Evolutionary conservation across 2,113 vertebrate genomes (phyloP), one percentile per base, ranked within the genome.

Genomic region (Rattus rattus): DNA sequence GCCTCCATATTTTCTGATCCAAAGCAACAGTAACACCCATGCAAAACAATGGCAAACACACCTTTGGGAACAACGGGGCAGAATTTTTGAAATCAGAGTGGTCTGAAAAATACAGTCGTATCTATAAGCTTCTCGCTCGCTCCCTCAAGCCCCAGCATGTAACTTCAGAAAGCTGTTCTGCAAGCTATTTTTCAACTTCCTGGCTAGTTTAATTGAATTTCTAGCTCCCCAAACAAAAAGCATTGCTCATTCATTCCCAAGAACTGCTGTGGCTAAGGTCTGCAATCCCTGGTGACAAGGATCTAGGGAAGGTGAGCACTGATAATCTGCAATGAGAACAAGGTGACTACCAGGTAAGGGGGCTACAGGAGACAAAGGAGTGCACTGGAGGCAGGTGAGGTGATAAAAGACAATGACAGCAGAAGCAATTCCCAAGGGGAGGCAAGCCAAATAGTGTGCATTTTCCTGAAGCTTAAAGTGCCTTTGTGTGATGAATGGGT

Each of bases 381-480:
- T 5, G 12, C 26, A 33, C 59, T 59, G 7, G 0, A 76, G 94
- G 54, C 67, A 75, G 56, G 88, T 63, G 36, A 30, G 90, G 17
- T 73, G 91, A 36, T 75, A 61, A 90, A 95, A 77, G 77, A 92
- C 84, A 97, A 70, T 76, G 49, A 52, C 72, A 69, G 65, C 83
- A 54, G 73, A 16, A 95, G 86, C 89, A 75, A 84, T 91, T 97
- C 96, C 97, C 97, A 98, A 97, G 96, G 96, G 96, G 88, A 96
- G 65, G 19, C 65, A 84, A 87, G 96, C 98, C 98, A 98, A 98
- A 98, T 73, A 96, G 76, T 97, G 92, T 93, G 63, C 5, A 33
- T 96, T 98, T 98, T 98, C 96, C 94, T 96, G 80, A 81, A 96
- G 96, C 97, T 94, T 65, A 88, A 98, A 98, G 97, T 98, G 95